Conservation (phyloP, 2,888 invertebrate genomes). For the Amblyteles armatorius region DNA sequence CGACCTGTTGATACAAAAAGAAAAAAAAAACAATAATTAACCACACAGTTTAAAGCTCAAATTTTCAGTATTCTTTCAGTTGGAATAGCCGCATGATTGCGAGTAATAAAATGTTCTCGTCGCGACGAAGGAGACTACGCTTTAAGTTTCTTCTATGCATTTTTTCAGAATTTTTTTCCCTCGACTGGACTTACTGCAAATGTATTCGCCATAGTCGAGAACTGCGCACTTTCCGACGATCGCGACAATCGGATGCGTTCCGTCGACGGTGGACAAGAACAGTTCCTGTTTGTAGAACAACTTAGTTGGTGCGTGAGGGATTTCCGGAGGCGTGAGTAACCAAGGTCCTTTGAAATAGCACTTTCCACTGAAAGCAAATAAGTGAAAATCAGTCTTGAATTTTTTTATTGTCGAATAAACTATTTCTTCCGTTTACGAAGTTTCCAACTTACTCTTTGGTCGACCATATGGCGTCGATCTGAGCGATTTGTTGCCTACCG, state of each 20-base stretch:
- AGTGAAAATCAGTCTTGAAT: background rate
- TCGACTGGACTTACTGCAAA: constrained; percentile 89
- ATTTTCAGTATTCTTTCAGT: background rate
- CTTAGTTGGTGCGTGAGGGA: constrained; percentile 91
- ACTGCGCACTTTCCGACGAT: constrained; percentile 97
- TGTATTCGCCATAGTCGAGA: constrained; percentile 95
- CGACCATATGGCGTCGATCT: constrained; percentile 98
- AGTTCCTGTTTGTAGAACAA: constrained; percentile 98
- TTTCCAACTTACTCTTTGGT: constrained; percentile 90
- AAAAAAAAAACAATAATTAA: background rate
- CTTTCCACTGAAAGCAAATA: constrained; percentile 88
- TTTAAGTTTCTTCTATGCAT: background rate
- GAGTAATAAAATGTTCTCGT: too few relatives aligned
- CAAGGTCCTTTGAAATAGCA: constrained; percentile 97
- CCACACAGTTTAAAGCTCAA: background rate
- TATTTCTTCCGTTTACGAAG: background rate
- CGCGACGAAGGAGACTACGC: background rate
- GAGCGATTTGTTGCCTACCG: constrained; percentile 95
- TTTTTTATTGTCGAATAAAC: background rate
- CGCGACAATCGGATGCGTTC: constrained; percentile 95
- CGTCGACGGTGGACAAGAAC: constrained; percentile 95
- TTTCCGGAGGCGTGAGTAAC: constrained; percentile 95
- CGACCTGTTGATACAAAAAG: constrained; percentile 87
- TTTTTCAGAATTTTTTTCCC: background rate
- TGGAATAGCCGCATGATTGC: background rate